Evolutionary conservation across 2,888 invertebrate genomes (phyloP).

Genomic region (Chloroclysta siterata): DNA sequence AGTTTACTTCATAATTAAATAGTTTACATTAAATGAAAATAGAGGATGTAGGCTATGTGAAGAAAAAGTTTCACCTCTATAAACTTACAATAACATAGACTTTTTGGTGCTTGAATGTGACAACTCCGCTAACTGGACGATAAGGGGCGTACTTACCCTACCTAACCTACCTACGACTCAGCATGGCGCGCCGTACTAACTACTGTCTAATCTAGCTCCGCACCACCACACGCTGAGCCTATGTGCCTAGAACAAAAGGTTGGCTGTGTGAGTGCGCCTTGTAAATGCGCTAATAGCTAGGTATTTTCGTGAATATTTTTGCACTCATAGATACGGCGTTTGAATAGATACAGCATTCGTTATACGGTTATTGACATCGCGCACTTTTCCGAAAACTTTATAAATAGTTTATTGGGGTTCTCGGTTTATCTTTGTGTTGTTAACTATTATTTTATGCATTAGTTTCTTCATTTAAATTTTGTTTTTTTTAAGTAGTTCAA

Average conservation of each 20-base stretch:
- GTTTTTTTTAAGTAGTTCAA: not conserved
- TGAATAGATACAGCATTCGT: constrained; percentile 30
- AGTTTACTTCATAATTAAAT: too few relatives aligned
- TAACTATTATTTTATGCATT: not conserved
- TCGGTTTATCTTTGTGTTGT: not conserved
- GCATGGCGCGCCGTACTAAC: constrained; percentile 8
- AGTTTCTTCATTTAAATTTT: not conserved
- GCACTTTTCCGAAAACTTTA: constrained; percentile 32
- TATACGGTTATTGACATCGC: constrained; percentile 50
- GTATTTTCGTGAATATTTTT: constrained; percentile 23
- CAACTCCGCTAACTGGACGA: too few relatives aligned
- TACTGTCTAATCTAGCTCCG: constrained; percentile 19
- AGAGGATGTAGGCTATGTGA: too few relatives aligned
- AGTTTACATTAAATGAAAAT: too few relatives aligned
- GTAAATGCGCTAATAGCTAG: constrained; percentile 20
- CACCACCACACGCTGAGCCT: constrained; percentile 26
- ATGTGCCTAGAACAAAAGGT: constrained; percentile 29
- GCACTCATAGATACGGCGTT: constrained; percentile 20
- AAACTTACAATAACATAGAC: too few relatives aligned
- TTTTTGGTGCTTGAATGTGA: too few relatives aligned
- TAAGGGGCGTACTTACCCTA: too few relatives aligned
- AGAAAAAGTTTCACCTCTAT: too few relatives aligned
- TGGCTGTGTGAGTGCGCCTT: constrained; percentile 33
- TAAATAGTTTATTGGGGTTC: constrained; percentile 7
- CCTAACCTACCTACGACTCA: not conserved